Evolutionary conservation across 2,888 invertebrate species (phyloP).

Genomic region (Cremastinae sp.): DNA sequence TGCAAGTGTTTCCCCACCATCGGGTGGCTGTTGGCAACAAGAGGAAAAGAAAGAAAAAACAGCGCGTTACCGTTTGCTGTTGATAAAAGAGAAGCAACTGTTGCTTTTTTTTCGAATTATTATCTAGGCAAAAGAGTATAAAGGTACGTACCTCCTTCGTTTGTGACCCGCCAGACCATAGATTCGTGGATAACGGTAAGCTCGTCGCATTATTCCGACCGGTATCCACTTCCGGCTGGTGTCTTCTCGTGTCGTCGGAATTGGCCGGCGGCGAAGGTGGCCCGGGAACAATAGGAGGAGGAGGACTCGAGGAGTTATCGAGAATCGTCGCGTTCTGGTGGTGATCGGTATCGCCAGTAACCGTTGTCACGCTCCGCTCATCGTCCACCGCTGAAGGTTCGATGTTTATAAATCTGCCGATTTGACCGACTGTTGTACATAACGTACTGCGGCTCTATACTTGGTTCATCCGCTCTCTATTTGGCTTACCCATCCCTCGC

Average conservation of each 20-base stretch:
- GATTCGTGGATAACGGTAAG: constrained; percentile 73
- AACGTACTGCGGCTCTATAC: too few species aligned
- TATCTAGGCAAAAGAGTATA: constrained; percentile 49
- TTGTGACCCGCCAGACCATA: constrained; percentile 71
- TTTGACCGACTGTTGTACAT: too few species aligned
- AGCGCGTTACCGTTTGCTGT: background rate
- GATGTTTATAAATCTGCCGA: constrained; percentile 85
- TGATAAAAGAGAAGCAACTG: constrained; percentile 2
- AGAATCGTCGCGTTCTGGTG: constrained; percentile 74
- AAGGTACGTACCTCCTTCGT: constrained; percentile 42
- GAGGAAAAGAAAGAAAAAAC: constrained; percentile 29
- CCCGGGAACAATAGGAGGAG: too few species aligned
- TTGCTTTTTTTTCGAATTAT: constrained; percentile 50
- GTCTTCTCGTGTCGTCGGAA: constrained; percentile 67
- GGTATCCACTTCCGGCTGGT: constrained; percentile 71
- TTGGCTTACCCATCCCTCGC: constrained; percentile 85
- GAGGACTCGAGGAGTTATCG: constrained; percentile 79
- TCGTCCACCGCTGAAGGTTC: constrained; percentile 86
- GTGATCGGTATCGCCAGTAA: constrained; percentile 77
- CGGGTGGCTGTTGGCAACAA: constrained; percentile 26
- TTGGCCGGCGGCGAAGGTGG: too few species aligned
- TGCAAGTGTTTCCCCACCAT: constrained; percentile 35
- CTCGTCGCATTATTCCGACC: constrained; percentile 70
- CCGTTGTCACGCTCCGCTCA: constrained; percentile 80
- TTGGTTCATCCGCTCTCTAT: constrained; percentile 7